Evolutionary conservation across 1,140 invertebrate species (phyloP).

Genomic region (Zaprionus vittiger): DNA sequence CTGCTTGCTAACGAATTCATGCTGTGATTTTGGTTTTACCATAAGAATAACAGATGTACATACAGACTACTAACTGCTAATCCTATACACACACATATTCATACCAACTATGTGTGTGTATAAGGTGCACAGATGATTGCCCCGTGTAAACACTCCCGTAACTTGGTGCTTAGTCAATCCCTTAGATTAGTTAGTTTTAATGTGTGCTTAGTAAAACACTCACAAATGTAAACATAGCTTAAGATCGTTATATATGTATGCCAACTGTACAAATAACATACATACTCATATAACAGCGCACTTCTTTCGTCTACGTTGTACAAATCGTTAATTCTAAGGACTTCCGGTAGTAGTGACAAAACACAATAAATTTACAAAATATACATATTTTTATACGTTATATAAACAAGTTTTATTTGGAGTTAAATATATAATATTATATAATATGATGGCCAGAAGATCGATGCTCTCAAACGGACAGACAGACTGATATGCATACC

Average conservation of each 20-base stretch:
- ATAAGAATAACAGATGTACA: conserved; percentile 35
- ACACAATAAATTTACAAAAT: conserved; percentile 36
- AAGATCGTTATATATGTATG: neutral
- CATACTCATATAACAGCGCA: neutral
- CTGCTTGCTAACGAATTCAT: conserved; percentile 37
- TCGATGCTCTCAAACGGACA: no score
- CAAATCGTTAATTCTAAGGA: conserved; percentile 18
- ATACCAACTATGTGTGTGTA: conserved; percentile 18
- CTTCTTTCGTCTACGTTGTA: conserved; percentile 6
- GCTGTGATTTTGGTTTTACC: conserved; percentile 71
- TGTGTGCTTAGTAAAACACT: conserved; percentile 6
- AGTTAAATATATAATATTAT: no score
- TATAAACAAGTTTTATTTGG: neutral
- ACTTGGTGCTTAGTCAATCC: conserved; percentile 38
- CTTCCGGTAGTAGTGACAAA: conserved; percentile 34
- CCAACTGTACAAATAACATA: neutral
- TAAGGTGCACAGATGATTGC: conserved; percentile 41
- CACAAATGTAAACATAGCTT: conserved; percentile 4
- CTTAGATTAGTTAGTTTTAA: conserved; percentile 18
- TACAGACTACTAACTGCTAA: conserved; percentile 20
- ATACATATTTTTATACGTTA: neutral
- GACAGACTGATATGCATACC: no score
- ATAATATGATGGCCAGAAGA: no score
- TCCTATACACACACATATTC: neutral
- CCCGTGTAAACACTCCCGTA: conserved; percentile 27